Base-by-base conservation (phyloP, 92 coral and sea anemone genomes). In the Paragorgia papillata region DNA sequence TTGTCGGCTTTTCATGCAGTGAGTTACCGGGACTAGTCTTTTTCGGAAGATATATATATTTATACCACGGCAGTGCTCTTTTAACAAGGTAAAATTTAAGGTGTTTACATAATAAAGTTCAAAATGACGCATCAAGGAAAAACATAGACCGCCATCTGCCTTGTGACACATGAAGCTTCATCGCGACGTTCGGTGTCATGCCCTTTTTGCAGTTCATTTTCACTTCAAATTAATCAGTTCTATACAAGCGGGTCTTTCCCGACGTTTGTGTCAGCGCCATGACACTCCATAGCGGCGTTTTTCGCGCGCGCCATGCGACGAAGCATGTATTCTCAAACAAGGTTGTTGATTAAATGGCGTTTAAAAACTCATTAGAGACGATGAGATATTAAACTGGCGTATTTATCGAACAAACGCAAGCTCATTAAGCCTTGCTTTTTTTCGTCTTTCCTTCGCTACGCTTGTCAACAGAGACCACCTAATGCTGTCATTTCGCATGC, bases 321-420 rank as follows among this genome's bases (percentile, higher is more conserved):
- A 64, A 31, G 27, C 9, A 46, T n/a, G 64, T 14, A 7, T 13
- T 68, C 40, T 49, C 50, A 44, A 49, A 46, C 54, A 56, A 68
- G 75, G 30, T 35, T 68, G 51, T n/a, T 68, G 58, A 68, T 68
- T 48, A 68, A 68, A 68, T 68, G 40, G 59, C 75, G 59, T 68
- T 68, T 68, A 44, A 68, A 68, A 68, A 68, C 75, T 68, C 75
- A 68, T 68, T 68, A 68, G 75, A 68, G 75, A 33, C 75, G 33
- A 68, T 59, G 50, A 68, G 75, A 68, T 68, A 68, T 68, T 68
- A 68, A 68, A 68, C 75, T 68, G 75, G 40, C 57, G 50, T 68
- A 68, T 66, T 63, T 49, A 66, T 68, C 75, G 50, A 48, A 68
- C 75, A 68, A 68, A 68, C 75, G 75, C 28, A 43, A 39, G n/a